Conservation (phyloP, 1,140 invertebrate genomes). For the Aphaenogaster rudis region DNA sequence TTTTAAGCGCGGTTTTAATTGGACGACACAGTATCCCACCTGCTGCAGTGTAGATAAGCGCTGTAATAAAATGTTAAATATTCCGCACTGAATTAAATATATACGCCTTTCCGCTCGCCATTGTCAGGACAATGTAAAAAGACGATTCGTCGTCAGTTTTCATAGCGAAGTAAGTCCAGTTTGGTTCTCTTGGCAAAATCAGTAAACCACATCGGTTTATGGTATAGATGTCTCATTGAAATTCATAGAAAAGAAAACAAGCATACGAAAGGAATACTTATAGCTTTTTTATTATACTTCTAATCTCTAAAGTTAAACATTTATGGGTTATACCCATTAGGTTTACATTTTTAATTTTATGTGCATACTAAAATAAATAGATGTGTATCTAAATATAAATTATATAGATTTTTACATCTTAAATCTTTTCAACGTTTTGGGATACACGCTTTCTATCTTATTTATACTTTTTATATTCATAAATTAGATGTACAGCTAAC, state of each 20-base stretch:
- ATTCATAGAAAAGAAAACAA: conserved; percentile 15
- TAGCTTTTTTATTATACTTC: background rate
- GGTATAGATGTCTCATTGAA: background rate
- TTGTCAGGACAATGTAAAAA: background rate
- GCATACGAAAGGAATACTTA: background rate
- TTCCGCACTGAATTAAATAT: conserved; percentile 17
- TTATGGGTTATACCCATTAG: background rate
- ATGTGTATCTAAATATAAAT: background rate
- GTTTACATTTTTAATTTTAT: conserved; percentile 1
- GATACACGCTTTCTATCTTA: background rate
- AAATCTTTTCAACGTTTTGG: background rate
- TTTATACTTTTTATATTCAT: background rate
- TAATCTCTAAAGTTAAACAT: conserved; percentile 2
- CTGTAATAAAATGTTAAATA: background rate
- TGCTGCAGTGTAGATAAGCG: conserved; percentile 32
- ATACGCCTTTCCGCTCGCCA: background rate
- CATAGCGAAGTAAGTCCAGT: background rate
- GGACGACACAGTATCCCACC: conserved; percentile 24
- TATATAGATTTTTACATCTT: background rate
- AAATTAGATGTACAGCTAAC: background rate
- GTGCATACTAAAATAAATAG: background rate
- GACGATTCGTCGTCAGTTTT: background rate
- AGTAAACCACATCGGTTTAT: conserved; percentile 11
- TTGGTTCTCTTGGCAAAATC: conserved; percentile 1
- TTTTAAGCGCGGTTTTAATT: conserved; percentile 60